Percentiles rank a stretch among this genome's conserved stretches.
These are phyloP conservation scores for Drosophila insularis DNA, from an alignment of 1,140 invertebrate genomes.

Conservation along the genomic window DNA sequence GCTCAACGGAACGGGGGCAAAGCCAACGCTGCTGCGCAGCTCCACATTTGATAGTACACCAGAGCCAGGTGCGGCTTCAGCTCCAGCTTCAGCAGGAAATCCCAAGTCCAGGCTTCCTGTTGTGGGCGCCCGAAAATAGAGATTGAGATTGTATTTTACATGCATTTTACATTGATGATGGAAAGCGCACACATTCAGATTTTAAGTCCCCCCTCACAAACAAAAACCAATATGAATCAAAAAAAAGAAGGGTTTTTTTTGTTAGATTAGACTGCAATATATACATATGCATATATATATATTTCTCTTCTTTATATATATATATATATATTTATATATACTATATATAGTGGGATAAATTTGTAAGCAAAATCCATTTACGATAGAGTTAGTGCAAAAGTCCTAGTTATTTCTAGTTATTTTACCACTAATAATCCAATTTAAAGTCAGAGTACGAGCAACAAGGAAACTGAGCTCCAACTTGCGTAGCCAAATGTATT, in stretches of 20 bases:
- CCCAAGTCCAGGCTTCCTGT: conserved; percentile 58
- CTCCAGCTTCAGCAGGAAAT: background rate
- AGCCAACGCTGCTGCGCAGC: conserved; percentile 84
- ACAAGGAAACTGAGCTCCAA: conserved; percentile 29
- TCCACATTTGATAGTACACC: conserved; percentile 88
- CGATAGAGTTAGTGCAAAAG: conserved; percentile 40
- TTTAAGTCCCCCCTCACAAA: conserved; percentile 6
- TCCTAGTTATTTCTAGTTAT: conserved; percentile 47
- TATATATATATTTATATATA: conserved; percentile 32
- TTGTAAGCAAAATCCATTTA: conserved; percentile 47
- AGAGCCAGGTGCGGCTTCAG: background rate
- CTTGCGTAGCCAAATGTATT: conserved; percentile 76
- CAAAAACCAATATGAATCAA: conserved; percentile 25
- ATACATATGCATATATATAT: conserved; percentile 38
- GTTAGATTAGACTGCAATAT: conserved; percentile 51
- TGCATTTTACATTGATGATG: conserved; percentile 49
- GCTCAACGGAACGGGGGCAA: conserved; percentile 37
- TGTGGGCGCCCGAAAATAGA: conserved; percentile 42
- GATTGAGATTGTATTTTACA: conserved; percentile 31
- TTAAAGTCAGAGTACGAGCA: conserved; percentile 53
- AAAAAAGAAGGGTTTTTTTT: conserved; percentile 66
- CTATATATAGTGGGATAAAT: conserved; percentile 6
- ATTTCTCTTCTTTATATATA: conserved; percentile 39
- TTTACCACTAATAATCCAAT: conserved; percentile 55
- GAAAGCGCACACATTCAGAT: conserved; percentile 41